phyloP scores from a whole-genome alignment of 2,797 vertebrate species.

The Amniataba percoides region DNA sequence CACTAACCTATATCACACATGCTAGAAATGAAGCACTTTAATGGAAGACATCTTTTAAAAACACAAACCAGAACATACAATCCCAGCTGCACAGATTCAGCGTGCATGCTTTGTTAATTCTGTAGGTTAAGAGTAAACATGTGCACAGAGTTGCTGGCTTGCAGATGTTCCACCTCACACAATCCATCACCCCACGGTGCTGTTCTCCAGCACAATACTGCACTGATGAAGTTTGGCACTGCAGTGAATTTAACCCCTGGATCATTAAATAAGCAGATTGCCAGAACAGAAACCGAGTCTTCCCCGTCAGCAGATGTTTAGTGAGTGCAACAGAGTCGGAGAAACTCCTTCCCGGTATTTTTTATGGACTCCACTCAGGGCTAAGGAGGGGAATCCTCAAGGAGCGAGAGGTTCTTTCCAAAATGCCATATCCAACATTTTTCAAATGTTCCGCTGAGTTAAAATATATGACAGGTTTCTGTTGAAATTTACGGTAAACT shows the following conservation, averaged over 20 bases:
- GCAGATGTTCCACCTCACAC: conserved; percentile 17
- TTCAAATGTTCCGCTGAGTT: not conserved
- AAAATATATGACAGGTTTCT: not conserved
- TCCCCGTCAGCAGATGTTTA: conserved; percentile 57
- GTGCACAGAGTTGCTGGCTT: not conserved
- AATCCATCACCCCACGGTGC: not conserved
- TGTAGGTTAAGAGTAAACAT: not conserved
- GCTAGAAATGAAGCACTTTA: not conserved
- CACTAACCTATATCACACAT: not conserved
- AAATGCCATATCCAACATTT: conserved; percentile 18
- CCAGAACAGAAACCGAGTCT: conserved; percentile 41
- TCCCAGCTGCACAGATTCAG: not conserved
- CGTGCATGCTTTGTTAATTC: not conserved
- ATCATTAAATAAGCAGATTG: conserved; percentile 51
- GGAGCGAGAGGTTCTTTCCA: conserved; percentile 14
- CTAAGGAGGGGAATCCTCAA: conserved; percentile 27
- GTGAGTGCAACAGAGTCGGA: conserved; percentile 37
- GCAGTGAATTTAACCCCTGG: conserved; percentile 28
- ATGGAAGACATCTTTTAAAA: not conserved
- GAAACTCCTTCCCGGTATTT: not conserved
- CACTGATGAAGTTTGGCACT: conserved; percentile 39
- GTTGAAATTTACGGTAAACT: not conserved
- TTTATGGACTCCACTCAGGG: conserved; percentile 1
- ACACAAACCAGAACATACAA: not conserved
- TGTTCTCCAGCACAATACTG: not conserved